Conservation (phyloP, 2,113 vertebrate species). For the Balaeniceps rex region DNA sequence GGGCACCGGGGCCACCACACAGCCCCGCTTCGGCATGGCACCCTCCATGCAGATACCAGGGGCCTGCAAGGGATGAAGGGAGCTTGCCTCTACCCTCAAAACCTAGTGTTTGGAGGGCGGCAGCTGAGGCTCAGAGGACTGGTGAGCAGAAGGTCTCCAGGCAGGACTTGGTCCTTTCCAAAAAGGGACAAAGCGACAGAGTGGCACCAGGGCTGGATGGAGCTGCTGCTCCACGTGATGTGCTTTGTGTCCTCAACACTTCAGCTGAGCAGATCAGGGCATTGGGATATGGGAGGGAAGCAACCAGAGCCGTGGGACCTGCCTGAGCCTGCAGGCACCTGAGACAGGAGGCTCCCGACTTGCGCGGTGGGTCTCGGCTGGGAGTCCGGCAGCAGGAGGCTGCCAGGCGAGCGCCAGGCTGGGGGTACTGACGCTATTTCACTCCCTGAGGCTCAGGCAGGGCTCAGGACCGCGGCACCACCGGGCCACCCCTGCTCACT, state of each 20-base stretch:
- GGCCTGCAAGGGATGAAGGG: not conserved
- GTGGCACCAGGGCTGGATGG: not conserved
- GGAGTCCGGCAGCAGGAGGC: fast-evolving
- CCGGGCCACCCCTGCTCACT: not conserved
- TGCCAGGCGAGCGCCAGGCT: fast-evolving
- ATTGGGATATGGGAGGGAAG: not conserved
- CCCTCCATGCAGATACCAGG: not conserved
- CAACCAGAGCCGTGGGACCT: not conserved
- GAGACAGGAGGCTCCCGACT: fast-evolving
- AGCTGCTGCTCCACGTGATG: not conserved
- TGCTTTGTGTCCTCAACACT: fast-evolving
- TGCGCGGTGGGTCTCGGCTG: fast-evolving
- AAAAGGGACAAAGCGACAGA: not conserved
- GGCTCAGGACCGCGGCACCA: fast-evolving
- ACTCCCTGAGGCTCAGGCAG: fast-evolving
- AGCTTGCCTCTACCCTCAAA: not conserved
- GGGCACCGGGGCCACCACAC: not conserved
- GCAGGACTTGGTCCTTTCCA: not conserved
- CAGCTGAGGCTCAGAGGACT: not conserved
- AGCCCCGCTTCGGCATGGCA: fast-evolving
- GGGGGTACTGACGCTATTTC: fast-evolving
- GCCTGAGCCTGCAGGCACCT: not conserved
- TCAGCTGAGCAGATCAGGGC: not conserved
- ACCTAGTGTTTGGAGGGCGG: fast-evolving
- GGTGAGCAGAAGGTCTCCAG: not conserved